These are phyloP conservation scores for Python bivittatus DNA, from an alignment of 2,113 vertebrate genomes.

Conservation along the genomic window DNA sequence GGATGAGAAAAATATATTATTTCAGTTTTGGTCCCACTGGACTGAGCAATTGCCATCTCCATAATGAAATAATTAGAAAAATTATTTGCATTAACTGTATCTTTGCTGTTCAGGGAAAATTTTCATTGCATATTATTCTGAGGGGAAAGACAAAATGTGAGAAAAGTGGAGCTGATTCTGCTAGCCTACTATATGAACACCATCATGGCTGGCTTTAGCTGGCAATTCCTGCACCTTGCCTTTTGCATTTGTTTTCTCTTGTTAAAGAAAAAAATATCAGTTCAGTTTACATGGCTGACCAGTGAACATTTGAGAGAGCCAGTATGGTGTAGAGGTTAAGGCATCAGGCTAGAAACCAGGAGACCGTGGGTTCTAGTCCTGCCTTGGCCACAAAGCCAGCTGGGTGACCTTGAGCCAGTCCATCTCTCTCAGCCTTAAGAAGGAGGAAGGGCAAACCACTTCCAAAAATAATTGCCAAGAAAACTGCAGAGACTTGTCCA, in stretches of 20 bases:
- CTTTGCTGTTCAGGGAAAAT: slow-evolving; percentile 29
- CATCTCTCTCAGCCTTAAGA: background rate
- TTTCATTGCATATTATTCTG: slow-evolving; percentile 26
- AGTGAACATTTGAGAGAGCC: too few relatives aligned
- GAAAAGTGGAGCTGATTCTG: background rate
- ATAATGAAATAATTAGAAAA: slow-evolving; percentile 30
- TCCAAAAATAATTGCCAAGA: background rate
- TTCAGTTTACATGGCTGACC: too few relatives aligned
- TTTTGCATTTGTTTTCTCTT: background rate
- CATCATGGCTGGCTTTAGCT: background rate
- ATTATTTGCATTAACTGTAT: slow-evolving; percentile 15
- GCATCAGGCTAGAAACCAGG: too few relatives aligned
- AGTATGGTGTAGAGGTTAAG: too few relatives aligned
- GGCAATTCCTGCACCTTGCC: background rate
- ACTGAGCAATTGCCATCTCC: slow-evolving; percentile 29
- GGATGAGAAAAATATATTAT: slow-evolving; percentile 28
- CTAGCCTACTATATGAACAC: background rate
- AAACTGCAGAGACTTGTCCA: background rate
- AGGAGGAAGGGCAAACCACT: background rate
- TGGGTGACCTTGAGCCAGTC: background rate
- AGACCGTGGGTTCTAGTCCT: background rate
- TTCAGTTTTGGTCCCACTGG: slow-evolving; percentile 16
- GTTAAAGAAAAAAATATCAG: too few relatives aligned
- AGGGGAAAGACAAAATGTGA: background rate
- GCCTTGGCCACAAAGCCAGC: background rate